Percentiles rank a stretch among this genome's conserved stretches.
These are phyloP conservation scores for Astyanax mexicanus DNA, from an alignment of 2,797 vertebrate species.

Conservation along the genomic window DNA sequence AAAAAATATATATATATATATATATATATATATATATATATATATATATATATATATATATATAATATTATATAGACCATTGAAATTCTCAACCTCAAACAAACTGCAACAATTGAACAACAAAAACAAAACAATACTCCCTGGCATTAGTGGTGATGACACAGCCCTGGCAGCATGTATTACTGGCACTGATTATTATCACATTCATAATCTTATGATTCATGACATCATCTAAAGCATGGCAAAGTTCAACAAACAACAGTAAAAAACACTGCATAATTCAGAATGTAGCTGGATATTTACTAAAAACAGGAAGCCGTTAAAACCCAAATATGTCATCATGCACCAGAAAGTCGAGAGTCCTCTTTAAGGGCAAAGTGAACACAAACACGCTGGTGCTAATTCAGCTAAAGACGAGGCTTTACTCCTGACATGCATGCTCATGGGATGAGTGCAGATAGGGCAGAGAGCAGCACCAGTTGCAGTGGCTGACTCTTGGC, in stretches of 20 bases:
- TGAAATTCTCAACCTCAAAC: background rate
- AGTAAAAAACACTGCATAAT: slow-evolving; percentile 9
- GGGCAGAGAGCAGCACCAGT: slow-evolving; percentile 15
- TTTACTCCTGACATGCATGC: background rate
- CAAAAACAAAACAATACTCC: background rate
- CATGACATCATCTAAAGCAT: slow-evolving; percentile 1
- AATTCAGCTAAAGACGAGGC: slow-evolving; percentile 2
- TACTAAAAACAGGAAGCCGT: background rate
- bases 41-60: no score
- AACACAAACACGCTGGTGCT: no score
- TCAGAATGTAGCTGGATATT: background rate
- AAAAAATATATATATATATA: no score
- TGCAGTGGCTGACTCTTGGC: slow-evolving; percentile 19
- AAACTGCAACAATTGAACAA: background rate
- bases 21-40: no score
- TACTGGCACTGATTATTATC: background rate
- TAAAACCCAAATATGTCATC: background rate
- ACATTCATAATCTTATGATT: slow-evolving; percentile 1
- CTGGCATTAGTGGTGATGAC: background rate
- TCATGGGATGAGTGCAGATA: slow-evolving; percentile 25
- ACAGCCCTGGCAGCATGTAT: background rate
- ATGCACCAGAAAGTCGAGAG: background rate
- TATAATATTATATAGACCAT: no score
- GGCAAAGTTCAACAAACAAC: background rate
- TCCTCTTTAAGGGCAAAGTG: background rate